Evolutionary conservation across 1,140 invertebrate genomes (phyloP).

Genomic region (Metopolophium dirhodum): DNA sequence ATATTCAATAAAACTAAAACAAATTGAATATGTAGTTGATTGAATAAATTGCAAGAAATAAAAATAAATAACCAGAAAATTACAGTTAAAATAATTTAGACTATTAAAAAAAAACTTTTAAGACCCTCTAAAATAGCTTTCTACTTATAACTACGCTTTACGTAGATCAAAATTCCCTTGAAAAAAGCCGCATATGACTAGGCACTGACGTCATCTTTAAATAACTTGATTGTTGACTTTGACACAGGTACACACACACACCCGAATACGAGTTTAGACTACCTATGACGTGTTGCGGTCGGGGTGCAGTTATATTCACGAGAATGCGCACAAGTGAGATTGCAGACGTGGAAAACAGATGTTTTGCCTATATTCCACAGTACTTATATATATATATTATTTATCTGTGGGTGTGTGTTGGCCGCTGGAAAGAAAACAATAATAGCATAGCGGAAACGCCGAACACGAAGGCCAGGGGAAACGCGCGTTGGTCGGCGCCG

Average conservation of each 20-base stretch:
- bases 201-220: not conserved
- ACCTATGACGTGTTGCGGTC: not conserved
- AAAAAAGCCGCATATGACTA: not conserved
- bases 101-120: no score
- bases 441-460: not conserved
- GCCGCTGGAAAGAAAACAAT: not conserved
- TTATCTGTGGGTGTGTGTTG: not conserved
- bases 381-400: not conserved
- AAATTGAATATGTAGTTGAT: no score
- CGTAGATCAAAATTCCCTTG: no score
- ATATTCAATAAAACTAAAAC: no score
- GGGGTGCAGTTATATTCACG: not conserved
- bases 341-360: slow-evolving; percentile 4
- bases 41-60: no score
- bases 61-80: no score
- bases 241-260: no score
- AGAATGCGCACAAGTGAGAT: not conserved
- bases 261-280: no score
- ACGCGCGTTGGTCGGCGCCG: not conserved
- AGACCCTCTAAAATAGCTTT: no score
- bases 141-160: no score
- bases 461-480: not conserved
- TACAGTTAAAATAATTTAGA: no score
- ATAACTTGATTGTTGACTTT: not conserved
- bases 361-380: not conserved